These are phyloP conservation scores for Philereme transversata DNA, from an alignment of 2,888 invertebrate genomes.

Conservation along the genomic window DNA sequence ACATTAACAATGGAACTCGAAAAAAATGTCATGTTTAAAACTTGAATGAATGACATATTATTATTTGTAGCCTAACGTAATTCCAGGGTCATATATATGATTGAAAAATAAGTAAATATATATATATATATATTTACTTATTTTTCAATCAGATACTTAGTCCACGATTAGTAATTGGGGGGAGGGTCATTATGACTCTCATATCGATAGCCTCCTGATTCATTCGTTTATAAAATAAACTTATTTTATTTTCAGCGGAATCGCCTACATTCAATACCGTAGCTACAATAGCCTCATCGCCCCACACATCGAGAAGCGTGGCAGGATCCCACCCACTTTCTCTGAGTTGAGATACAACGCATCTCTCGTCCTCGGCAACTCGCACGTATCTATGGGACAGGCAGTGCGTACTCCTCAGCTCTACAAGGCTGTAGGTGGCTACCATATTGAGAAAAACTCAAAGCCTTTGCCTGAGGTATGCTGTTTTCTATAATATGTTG, in stretches of 20 bases:
- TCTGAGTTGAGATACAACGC: slow-evolving; percentile 53
- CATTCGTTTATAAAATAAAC: too few relatives aligned
- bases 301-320: slow-evolving; percentile 48
- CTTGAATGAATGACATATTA: too few relatives aligned
- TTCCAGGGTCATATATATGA: too few relatives aligned
- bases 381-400: slow-evolving; percentile 54
- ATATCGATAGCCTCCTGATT: too few relatives aligned
- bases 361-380: slow-evolving; percentile 58
- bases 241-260: slow-evolving; percentile 17
- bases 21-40: too few relatives aligned
- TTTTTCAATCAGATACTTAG: too few relatives aligned
- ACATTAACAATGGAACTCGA: too few relatives aligned
- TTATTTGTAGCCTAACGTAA: too few relatives aligned
- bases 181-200: too few relatives aligned
- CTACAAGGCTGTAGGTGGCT: slow-evolving; percentile 61
- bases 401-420: slow-evolving; percentile 54
- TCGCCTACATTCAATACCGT: slow-evolving; percentile 26
- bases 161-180: too few relatives aligned
- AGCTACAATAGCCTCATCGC: slow-evolving; percentile 33
- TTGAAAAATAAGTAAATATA: too few relatives aligned
- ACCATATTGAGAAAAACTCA: slow-evolving; percentile 55
- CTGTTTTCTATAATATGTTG: neutral
- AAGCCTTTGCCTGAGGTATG: slow-evolving; percentile 57
- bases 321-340: slow-evolving; percentile 48
- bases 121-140: too few relatives aligned